Base-by-base conservation (phyloP, 2,888 invertebrate species). In the Tetranychus truncatus region DNA sequence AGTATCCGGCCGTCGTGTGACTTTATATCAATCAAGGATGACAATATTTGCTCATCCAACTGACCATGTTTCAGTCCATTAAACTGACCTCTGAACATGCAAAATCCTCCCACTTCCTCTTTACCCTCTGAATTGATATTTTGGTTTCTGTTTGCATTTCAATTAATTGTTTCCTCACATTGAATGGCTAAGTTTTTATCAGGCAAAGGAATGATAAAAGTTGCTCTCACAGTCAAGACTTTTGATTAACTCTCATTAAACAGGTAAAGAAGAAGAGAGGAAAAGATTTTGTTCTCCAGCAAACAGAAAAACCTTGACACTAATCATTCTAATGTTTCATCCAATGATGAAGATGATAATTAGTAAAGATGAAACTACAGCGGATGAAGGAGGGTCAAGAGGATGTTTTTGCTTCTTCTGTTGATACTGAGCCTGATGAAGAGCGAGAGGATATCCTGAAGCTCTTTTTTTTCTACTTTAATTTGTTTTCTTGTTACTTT, bases 391-490 rank as follows among this genome's bases (percentile, higher is more conserved):
- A 55, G 55, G 55, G 55, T 55, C 55, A 55, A 15, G 55, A 55
- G 55, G 55, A 55, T 55, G 55, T 55, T 55, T 46, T 55, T 55
- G 34, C 34, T 34, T 34, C 34, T 34, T 34, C 34, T 34, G 34
- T 55, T 55, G 15, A 55, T 55, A 55, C 9, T 55, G 11, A 55
- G 9, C 11, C 9, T 55, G 55, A 55, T 55, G 55, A 55, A 15
- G 55, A 55, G 55, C 55, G 55, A 55, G 55, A 55, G 55, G 55
- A 55, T 55, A 55, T 55, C 55, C 55, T 55, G 55, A 55, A 55
- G 55, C 5, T 24, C 24, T 24, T 55, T 55, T 55, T 55, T 15
- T 55, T n/a, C n/a, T 55, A 15, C 55, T 9, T 55, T 55, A 15
- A 55, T 9, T 15, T 55, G 55, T 9, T 15, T 15, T 15, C 15